Conservation (phyloP, 2,113 vertebrate genomes). For the Planiliza haematocheilus region DNA sequence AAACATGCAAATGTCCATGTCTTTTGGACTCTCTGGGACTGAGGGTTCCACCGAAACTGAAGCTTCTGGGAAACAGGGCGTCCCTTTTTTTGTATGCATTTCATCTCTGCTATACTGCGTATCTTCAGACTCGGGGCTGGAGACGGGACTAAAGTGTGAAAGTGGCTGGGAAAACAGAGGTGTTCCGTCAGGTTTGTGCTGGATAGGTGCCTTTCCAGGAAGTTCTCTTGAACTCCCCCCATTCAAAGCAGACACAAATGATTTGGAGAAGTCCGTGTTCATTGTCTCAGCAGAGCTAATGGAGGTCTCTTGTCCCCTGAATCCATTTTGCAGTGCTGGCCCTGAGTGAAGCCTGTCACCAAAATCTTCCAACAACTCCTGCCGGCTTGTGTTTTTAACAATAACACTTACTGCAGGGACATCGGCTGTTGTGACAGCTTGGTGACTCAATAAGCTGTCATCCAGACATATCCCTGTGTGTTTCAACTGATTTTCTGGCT, state of each 20-base stretch:
- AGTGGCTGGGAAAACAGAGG: constrained; percentile 89
- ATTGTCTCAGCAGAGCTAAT: constrained; percentile 76
- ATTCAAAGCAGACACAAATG: constrained; percentile 88
- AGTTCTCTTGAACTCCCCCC: constrained; percentile 86
- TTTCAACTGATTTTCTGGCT: constrained; percentile 89
- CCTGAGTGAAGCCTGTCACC: constrained; percentile 84
- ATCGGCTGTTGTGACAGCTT: constrained; percentile 83
- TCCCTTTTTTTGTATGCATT: constrained; percentile 84
- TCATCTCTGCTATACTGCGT: constrained; percentile 80
- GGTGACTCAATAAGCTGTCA: constrained; percentile 85
- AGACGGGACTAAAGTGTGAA: constrained; percentile 92
- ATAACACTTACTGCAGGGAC: constrained; percentile 93
- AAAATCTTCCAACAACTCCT: constrained; percentile 88
- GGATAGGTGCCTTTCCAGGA: constrained; percentile 82
- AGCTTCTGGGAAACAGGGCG: constrained; percentile 83
- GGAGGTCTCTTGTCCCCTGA: constrained; percentile 83
- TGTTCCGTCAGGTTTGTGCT: constrained; percentile 84
- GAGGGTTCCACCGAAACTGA: constrained; percentile 83
- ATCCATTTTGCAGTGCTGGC: constrained; percentile 89
- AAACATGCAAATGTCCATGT: constrained; percentile 85
- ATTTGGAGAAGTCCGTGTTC: constrained; percentile 84
- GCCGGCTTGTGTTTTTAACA: constrained; percentile 95
- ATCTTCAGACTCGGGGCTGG: constrained; percentile 91
- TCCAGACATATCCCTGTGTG: constrained; percentile 88
- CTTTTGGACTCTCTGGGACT: constrained; percentile 82